These are phyloP conservation scores for Tupiocoris notatus DNA, from an alignment of 2,888 invertebrate species.

Conservation along the genomic window DNA sequence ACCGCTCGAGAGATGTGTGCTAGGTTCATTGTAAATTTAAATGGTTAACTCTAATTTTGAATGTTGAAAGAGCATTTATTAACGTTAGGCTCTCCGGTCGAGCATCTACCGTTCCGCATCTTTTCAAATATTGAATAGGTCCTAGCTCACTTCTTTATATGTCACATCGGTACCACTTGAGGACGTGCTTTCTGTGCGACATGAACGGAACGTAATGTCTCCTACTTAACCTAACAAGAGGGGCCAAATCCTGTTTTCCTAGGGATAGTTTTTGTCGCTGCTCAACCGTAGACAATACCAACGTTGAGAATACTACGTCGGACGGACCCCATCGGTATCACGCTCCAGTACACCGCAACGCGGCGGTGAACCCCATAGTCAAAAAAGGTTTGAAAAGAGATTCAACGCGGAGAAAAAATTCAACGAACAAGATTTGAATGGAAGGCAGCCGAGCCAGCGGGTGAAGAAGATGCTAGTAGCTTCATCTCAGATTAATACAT, in stretches of 20 bases:
- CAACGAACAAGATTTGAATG: not conserved
- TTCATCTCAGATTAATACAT: conserved; percentile 31
- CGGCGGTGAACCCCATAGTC: not conserved
- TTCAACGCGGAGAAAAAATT: not conserved
- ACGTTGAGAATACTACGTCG: not conserved
- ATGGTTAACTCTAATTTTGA: no score
- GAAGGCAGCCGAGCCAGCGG: not conserved
- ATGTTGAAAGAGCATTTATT: no score
- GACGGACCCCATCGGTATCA: conserved; percentile 27
- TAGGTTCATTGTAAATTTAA: no score
- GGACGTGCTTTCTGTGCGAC: no score
- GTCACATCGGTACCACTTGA: no score
- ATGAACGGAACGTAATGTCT: not conserved
- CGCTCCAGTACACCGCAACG: conserved; percentile 24
- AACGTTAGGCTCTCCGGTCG: no score
- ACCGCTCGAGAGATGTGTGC: no score
- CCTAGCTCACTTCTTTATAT: no score
- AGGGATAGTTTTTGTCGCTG: not conserved
- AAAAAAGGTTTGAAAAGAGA: not conserved
- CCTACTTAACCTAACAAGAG: not conserved
- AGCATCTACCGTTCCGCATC: no score
- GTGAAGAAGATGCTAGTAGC: conserved; percentile 10
- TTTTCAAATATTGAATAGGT: no score
- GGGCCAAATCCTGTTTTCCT: not conserved
- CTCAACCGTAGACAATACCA: not conserved